Percentiles rank a stretch among this genome's conserved stretches.
Evolutionary conservation across 1,140 invertebrate species (phyloP).

Genomic region (Protaetia brevitarsis): DNA sequence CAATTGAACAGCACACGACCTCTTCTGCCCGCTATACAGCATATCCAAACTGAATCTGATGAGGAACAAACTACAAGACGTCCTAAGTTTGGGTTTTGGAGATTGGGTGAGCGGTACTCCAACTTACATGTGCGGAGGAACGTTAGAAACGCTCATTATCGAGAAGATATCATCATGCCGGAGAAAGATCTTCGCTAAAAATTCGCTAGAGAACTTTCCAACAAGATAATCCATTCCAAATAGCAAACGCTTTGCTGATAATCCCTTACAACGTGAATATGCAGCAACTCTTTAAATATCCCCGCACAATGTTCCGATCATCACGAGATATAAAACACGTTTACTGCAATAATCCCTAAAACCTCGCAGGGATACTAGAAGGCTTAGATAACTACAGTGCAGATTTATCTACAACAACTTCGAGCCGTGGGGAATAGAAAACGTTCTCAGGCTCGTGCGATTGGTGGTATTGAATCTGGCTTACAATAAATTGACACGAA

Average conservation of each 20-base stretch:
- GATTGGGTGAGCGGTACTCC: conserved; percentile 55
- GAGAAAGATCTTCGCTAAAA: conserved; percentile 69
- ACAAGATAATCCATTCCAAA: conserved; percentile 72
- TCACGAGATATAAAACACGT: conserved; percentile 66
- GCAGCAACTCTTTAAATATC: conserved; percentile 73
- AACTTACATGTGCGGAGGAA: conserved; percentile 59
- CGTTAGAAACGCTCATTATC: conserved; percentile 67
- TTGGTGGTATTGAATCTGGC: conserved; percentile 76
- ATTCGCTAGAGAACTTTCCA: conserved; percentile 63
- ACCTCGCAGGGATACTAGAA: conserved; percentile 71
- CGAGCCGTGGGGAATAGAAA: conserved; percentile 75
- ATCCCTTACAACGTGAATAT: conserved; percentile 65
- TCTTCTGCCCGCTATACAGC: conserved; percentile 72
- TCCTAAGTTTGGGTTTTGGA: conserved; percentile 69
- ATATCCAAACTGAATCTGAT: conserved; percentile 70
- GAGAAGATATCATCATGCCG: conserved; percentile 65
- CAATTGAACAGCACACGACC: conserved; percentile 67
- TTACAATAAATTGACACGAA: conserved; percentile 65
- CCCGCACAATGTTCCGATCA: conserved; percentile 68
- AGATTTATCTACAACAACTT: conserved; percentile 76
- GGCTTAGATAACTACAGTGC: conserved; percentile 72
- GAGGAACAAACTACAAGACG: conserved; percentile 74
- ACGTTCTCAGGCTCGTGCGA: conserved; percentile 72
- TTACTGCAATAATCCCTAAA: conserved; percentile 75
- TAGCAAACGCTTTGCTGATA: conserved; percentile 70